Percentiles rank a stretch among this genome's conserved stretches.
These are phyloP conservation scores for Cephalophus harveyi DNA, from an alignment of 2,113 vertebrate genomes.

Conservation along the genomic window DNA sequence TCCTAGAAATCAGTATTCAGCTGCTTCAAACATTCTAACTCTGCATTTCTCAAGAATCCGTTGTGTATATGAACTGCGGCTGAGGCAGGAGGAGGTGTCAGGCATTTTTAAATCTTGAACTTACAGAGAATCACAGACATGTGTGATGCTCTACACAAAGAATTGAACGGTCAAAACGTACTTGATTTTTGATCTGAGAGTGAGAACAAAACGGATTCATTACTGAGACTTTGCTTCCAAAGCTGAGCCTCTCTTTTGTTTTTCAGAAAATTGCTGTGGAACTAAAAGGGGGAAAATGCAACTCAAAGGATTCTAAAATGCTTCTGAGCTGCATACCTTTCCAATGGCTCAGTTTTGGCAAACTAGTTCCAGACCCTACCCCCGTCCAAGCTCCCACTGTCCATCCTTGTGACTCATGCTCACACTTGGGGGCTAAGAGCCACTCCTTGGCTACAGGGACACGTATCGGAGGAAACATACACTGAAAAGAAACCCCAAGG, in stretches of 20 bases:
- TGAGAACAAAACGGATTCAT: background rate
- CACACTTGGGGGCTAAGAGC: background rate
- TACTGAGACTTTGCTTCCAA: background rate
- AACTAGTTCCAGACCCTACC: background rate
- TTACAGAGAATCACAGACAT: background rate
- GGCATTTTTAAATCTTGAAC: background rate
- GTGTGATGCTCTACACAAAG: background rate
- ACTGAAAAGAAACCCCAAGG: background rate
- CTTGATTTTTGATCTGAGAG: background rate
- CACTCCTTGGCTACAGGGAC: background rate
- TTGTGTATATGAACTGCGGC: constrained; percentile 4
- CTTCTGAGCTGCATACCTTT: background rate
- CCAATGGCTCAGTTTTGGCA: background rate
- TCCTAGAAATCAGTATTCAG: constrained; percentile 35
- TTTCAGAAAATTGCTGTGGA: constrained; percentile 19
- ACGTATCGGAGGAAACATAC: background rate
- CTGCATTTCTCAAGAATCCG: constrained; percentile 48
- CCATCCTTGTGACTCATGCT: background rate
- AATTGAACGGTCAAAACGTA: background rate
- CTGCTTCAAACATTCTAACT: constrained; percentile 20
- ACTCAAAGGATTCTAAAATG: background rate
- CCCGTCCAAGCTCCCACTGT: background rate
- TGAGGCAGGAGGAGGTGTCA: background rate
- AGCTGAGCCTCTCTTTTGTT: background rate
- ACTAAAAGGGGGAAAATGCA: background rate